Percentiles rank a stretch among this genome's conserved stretches.
These are phyloP conservation scores for Eclectus roratus DNA, from an alignment of 2,113 vertebrate species.

Conservation along the genomic window DNA sequence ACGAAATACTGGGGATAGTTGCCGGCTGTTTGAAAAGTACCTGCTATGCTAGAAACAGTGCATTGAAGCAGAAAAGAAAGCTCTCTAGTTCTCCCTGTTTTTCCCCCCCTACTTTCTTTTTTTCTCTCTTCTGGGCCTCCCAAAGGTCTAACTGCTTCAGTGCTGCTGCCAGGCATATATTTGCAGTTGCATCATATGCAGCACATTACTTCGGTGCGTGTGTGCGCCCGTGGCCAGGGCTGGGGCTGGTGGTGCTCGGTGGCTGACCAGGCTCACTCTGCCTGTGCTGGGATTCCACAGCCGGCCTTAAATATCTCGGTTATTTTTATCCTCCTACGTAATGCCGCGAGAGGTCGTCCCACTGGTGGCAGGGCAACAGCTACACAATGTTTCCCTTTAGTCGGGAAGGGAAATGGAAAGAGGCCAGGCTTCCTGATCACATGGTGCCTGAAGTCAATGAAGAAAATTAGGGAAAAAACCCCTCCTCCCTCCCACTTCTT, in stretches of 20 bases:
- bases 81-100: too few relatives aligned
- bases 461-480: conserved; percentile 61
- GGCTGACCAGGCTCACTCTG: conserved; percentile 83
- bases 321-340: conserved; percentile 99
- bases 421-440: conserved; percentile 96
- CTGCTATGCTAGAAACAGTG: not conserved
- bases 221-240: not conserved
- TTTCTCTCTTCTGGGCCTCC: not conserved
- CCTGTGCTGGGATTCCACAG: conserved; percentile 92
- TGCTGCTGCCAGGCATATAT: conserved; percentile 6
- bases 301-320: conserved; percentile 97
- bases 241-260: conserved; percentile 63
- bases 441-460: conserved; percentile 82
- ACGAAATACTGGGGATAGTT: accelerated
- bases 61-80: not conserved
- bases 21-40: not conserved
- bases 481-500: conserved; percentile 9
- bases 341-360: conserved; percentile 81
- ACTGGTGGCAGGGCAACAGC: conserved; percentile 72
- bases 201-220: not conserved
- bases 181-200: conserved; percentile 67
- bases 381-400: conserved; percentile 93
- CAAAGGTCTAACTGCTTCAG: conserved; percentile 42
- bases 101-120: too few relatives aligned
- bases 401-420: conserved; percentile 93